These are phyloP conservation scores for Trichonephila clavata DNA, from an alignment of 1,140 invertebrate genomes.

Conservation along the genomic window DNA sequence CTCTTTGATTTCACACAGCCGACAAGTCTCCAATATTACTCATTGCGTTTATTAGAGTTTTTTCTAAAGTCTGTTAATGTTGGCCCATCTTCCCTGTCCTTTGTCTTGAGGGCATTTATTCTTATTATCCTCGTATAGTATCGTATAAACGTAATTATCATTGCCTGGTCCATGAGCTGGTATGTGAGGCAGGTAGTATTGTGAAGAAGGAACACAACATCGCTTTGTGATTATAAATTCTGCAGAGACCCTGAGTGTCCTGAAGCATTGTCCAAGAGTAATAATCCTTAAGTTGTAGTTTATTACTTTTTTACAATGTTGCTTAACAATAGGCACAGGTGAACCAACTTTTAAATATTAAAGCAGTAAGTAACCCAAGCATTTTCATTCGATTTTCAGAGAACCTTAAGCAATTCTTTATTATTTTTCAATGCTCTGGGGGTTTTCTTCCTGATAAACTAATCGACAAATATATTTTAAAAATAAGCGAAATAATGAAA, in stretches of 20 bases:
- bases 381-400: conserved; percentile 16
- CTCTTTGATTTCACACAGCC: conserved; percentile 1
- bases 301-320: not conserved
- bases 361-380: not conserved
- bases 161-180: not conserved
- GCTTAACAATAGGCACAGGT: not conserved
- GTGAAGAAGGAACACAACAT: not conserved
- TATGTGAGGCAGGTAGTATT: not conserved
- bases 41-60: not conserved
- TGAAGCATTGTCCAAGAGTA: not conserved
- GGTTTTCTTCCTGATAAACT: too few relatives aligned
- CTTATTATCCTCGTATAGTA: not conserved
- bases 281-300: not conserved
- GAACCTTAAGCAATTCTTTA: not conserved
- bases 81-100: not conserved
- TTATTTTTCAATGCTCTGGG: too few relatives aligned
- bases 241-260: not conserved
- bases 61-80: not conserved
- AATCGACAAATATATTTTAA: too few relatives aligned
- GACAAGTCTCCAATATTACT: not conserved
- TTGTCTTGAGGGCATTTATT: not conserved
- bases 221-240: not conserved
- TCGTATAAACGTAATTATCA: not conserved
- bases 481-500: too few relatives aligned
- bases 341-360: not conserved